phyloP scores from a whole-genome alignment of 1,140 invertebrate genomes.

The Bombus affinis region DNA sequence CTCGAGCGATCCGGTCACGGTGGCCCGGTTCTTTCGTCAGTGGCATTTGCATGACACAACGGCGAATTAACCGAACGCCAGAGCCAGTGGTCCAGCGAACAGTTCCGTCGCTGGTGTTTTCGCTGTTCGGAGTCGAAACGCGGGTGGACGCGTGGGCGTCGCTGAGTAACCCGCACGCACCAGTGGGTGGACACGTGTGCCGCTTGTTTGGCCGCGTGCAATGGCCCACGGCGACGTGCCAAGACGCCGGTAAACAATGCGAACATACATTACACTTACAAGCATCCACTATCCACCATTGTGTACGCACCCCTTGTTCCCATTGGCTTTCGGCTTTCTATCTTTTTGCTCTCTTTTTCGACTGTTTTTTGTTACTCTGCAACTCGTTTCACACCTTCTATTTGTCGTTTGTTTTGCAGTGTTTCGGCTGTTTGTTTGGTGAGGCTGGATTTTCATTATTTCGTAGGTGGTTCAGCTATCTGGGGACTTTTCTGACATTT shows the following conservation, averaged over 20 bases:
- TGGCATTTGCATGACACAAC: constrained; percentile 56
- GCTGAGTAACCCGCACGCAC: constrained; percentile 22
- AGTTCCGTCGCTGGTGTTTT: constrained; percentile 32
- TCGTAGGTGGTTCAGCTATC: background rate
- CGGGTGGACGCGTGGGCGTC: constrained; percentile 26
- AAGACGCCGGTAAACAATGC: constrained; percentile 74
- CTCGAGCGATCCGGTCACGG: background rate
- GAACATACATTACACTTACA: constrained; percentile 71
- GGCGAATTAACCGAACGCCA: constrained; percentile 26
- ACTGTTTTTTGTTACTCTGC: background rate
- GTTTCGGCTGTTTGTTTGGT: background rate
- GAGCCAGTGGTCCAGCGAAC: background rate
- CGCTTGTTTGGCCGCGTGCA: constrained; percentile 55
- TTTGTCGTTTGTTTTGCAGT: too few relatives aligned
- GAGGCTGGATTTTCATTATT: background rate
- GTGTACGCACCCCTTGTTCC: constrained; percentile 48
- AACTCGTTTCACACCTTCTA: background rate
- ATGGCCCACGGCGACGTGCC: constrained; percentile 63
- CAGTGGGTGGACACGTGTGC: constrained; percentile 51
- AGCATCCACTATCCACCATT: constrained; percentile 62
- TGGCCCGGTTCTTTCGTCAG: constrained; percentile 40
- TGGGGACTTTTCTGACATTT: too few relatives aligned
- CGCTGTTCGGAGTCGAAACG: constrained; percentile 35
- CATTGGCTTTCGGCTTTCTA: background rate
- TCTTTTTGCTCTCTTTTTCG: background rate